Evolutionary conservation across 2,888 invertebrate species (phyloP).

Genomic region (Caenorhabditis imperialis): DNA sequence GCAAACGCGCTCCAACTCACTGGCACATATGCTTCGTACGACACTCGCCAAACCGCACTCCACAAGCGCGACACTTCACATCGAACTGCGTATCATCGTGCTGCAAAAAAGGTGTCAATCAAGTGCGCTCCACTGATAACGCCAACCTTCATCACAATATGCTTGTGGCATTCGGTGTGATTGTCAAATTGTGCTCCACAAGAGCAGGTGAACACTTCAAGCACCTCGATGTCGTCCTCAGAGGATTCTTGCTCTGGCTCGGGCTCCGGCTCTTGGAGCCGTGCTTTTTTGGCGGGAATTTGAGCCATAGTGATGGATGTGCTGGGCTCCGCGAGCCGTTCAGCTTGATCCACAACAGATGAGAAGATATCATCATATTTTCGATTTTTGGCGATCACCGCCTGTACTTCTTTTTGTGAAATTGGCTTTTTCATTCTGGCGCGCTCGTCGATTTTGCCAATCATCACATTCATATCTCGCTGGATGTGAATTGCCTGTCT

Average conservation of each 20-base stretch:
- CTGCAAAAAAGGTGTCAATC: conserved; percentile 14
- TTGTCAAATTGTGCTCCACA: conserved; percentile 12
- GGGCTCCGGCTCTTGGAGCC: too few relatives aligned
- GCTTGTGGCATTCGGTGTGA: conserved; percentile 36
- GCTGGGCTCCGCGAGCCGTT: too few relatives aligned
- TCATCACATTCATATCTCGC: not conserved
- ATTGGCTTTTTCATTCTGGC: not conserved
- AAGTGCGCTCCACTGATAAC: not conserved
- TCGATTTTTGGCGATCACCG: conserved; percentile 7
- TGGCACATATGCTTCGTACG: conserved; percentile 9
- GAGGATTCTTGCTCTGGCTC: too few relatives aligned
- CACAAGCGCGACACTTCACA: conserved; percentile 13
- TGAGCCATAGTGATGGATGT: too few relatives aligned
- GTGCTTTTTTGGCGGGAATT: too few relatives aligned
- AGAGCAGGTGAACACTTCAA: not conserved
- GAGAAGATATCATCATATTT: conserved; percentile 44
- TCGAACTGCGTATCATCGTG: conserved; percentile 8
- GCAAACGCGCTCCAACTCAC: too few relatives aligned
- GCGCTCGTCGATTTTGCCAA: too few relatives aligned
- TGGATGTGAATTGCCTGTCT: not conserved
- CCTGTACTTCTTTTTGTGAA: conserved; percentile 28
- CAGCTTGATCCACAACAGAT: conserved; percentile 12
- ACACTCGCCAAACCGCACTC: conserved; percentile 6
- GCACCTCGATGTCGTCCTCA: not conserved
- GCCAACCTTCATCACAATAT: conserved; percentile 25